phyloP scores from a whole-genome alignment of 2,113 vertebrate species.

The Equus quagga region DNA sequence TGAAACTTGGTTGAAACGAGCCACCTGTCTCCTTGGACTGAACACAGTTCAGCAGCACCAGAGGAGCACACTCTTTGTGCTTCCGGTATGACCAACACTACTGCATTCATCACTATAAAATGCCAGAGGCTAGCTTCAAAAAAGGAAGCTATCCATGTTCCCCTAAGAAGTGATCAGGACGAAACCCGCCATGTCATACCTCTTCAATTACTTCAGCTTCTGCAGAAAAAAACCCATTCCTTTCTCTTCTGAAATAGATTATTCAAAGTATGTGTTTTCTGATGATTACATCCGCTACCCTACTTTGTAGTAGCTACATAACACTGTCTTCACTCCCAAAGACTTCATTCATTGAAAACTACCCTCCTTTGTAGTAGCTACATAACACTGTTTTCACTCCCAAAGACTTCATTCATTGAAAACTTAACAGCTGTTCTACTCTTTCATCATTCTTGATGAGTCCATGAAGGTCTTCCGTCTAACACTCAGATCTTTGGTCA shows the following conservation, averaged over 20 bases:
- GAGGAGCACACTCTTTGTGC: background rate
- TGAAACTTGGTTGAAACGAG: conserved; percentile 7
- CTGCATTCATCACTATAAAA: background rate
- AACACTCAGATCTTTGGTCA: background rate
- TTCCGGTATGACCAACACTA: background rate
- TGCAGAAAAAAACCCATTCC: background rate
- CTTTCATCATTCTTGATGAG: background rate
- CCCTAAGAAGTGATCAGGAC: background rate
- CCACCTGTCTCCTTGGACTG: background rate
- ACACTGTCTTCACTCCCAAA: background rate
- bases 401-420: background rate
- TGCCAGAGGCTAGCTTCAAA: background rate
- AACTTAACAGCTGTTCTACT: background rate
- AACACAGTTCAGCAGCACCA: background rate
- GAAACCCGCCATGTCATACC: too few species aligned
- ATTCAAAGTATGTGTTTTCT: background rate
- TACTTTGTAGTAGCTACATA: background rate
- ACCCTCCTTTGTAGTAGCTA: background rate
- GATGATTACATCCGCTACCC: background rate
- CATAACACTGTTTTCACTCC: background rate
- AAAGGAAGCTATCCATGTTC: background rate
- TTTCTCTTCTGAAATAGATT: background rate
- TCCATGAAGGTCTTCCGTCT: background rate
- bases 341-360: background rate
- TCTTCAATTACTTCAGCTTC: background rate